These are phyloP conservation scores for Rapana venosa DNA, from an alignment of 2,888 invertebrate genomes.

Conservation along the genomic window DNA sequence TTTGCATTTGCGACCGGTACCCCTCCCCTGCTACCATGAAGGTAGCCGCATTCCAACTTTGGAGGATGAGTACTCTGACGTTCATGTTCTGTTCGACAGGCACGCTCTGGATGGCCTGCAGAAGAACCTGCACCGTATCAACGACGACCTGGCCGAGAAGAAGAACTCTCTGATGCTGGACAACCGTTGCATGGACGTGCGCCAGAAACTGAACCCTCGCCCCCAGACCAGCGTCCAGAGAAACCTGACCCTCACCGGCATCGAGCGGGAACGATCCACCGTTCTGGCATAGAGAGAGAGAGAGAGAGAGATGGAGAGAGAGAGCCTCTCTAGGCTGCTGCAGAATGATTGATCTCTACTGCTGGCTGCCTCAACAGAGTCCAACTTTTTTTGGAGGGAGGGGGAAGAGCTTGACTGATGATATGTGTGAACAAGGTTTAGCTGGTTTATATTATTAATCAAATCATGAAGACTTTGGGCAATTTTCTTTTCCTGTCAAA, in stretches of 20 bases:
- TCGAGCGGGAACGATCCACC: constrained; percentile 70
- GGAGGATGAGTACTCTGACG: too few species aligned
- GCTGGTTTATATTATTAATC: not conserved
- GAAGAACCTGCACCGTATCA: constrained; percentile 77
- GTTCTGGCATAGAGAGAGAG: constrained; percentile 64
- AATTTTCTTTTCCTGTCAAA: not conserved
- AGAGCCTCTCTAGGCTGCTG: not conserved
- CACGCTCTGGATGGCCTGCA: constrained; percentile 78
- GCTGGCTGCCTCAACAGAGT: not conserved
- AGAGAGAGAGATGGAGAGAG: not conserved
- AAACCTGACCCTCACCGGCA: constrained; percentile 74
- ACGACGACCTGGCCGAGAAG: constrained; percentile 77
- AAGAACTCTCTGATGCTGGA: constrained; percentile 77
- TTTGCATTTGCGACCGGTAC: not conserved
- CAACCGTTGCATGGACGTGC: constrained; percentile 75
- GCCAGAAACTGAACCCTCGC: constrained; percentile 73
- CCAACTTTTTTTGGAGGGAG: not conserved
- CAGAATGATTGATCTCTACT: not conserved
- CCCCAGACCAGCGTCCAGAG: constrained; percentile 70
- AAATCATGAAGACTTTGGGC: not conserved
- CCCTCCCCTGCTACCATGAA: too few species aligned
- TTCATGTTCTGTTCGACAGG: constrained; percentile 57
- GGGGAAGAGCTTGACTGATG: not conserved
- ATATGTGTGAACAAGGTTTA: not conserved
- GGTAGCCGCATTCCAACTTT: too few species aligned